phyloP scores from a whole-genome alignment of 1,140 invertebrate genomes.

The Watersipora subatra region DNA sequence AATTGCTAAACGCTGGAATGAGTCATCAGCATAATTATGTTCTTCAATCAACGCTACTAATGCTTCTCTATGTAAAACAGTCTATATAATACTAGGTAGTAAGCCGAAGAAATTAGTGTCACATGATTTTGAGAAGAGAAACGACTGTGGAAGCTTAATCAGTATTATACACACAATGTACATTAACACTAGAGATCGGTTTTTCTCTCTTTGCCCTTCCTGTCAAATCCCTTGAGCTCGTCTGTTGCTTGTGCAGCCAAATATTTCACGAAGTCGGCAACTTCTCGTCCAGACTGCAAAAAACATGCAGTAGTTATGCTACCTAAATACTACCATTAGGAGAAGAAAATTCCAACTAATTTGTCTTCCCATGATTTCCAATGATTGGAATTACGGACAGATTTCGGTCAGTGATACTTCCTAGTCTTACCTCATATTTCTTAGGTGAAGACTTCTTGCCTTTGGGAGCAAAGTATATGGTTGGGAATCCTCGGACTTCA shows the following conservation, averaged over 20 bases:
- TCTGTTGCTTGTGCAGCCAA: conserved; percentile 80
- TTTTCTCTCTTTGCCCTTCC: conserved; percentile 71
- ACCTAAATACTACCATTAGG: background rate
- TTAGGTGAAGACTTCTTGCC: conserved; percentile 63
- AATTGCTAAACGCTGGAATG: too few species aligned
- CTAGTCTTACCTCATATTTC: conserved; percentile 64
- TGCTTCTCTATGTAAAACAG: too few species aligned
- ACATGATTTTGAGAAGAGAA: too few species aligned
- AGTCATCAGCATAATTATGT: too few species aligned
- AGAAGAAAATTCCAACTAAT: background rate
- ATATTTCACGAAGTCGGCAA: conserved; percentile 91
- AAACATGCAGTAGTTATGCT: conserved; percentile 12
- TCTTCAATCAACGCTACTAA: too few species aligned
- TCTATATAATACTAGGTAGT: too few species aligned
- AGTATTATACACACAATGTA: too few species aligned
- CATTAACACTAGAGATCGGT: conserved; percentile 12
- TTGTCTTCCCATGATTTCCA: too few species aligned
- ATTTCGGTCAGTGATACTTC: background rate
- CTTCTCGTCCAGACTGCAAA: conserved; percentile 69
- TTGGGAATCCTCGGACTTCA: conserved; percentile 90
- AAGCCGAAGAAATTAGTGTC: too few species aligned
- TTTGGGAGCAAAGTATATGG: conserved; percentile 86
- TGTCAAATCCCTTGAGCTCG: conserved; percentile 73
- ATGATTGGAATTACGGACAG: background rate
- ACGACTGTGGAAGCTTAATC: too few species aligned